Conservation (phyloP, 2,888 invertebrate species). For the Drosophila heteroneura region DNA sequence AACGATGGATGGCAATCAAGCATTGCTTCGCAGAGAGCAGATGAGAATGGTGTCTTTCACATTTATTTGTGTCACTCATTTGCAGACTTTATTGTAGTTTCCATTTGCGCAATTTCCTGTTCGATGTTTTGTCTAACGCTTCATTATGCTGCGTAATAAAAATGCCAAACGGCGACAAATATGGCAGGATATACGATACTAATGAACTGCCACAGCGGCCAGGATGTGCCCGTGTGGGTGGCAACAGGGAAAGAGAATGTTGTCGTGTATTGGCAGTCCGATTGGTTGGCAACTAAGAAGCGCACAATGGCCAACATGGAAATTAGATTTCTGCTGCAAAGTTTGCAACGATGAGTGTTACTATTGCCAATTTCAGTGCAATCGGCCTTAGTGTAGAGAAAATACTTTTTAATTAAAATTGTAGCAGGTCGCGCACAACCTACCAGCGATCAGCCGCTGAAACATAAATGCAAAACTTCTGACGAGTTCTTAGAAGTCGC, state of each 20-base stretch:
- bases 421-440: constrained; percentile 23
- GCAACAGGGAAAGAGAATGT: constrained; percentile 7
- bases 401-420: constrained; percentile 63
- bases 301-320: constrained; percentile 31
- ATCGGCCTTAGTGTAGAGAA: constrained; percentile 4
- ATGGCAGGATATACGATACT: constrained; percentile 69
- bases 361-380: constrained; percentile 1
- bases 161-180: constrained; percentile 73
- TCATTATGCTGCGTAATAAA: constrained; percentile 61
- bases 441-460: constrained; percentile 30
- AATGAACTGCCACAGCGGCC: constrained; percentile 71
- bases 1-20: constrained; percentile 28
- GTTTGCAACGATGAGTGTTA: constrained; percentile 37
- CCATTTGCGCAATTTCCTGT: constrained; percentile 19
- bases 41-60: not conserved
- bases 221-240: constrained; percentile 32
- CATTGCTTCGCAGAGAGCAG: constrained; percentile 6
- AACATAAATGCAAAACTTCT: constrained; percentile 46
- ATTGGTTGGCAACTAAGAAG: constrained; percentile 13
- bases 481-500: constrained; percentile 58
- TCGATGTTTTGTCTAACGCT: constrained; percentile 27
- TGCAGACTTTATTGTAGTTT: constrained; percentile 26
- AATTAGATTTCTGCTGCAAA: constrained; percentile 47
- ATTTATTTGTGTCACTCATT: constrained; percentile 14
- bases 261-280: constrained; percentile 36